Base-by-base conservation (phyloP, 2,888 invertebrate genomes). In the Tachystola acroxantha region DNA sequence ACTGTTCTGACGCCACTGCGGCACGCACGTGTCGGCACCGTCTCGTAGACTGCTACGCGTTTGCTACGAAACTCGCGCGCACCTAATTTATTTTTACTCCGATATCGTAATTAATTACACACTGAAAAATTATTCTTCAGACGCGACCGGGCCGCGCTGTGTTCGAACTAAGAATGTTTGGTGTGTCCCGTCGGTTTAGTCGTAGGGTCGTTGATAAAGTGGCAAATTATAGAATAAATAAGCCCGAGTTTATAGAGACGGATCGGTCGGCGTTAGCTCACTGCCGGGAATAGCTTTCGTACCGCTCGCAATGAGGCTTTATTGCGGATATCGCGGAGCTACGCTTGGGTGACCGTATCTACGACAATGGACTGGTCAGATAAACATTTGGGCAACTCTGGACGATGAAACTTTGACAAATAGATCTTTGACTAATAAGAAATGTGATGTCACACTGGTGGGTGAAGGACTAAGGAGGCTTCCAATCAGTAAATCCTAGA, bases 41-140 rank as follows among this genome's bases (percentile, higher is more conserved):
- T 36, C 48, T 56, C 72, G 78, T 75, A 75, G 77, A 50, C 55
- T 43, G 71, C 77, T 75, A 77, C 77, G 74, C 45, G 27, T 42
- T 24, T 49, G 71, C 76, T 75, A 75, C 79, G 79, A 57, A 38
- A 54, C 57, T 50, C 60, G 36, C 41, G 57, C 60, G 51, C 53
- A 16, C 16, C 16, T 4, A 16, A 41, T 51, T 49, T 64, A 67
- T 63, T 61, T 57, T 54, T 57, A 65, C 53, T 53, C n/a, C 44
- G 45, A 63, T 53, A 59, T 60, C 60, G 46, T 57, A 49, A 61
- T 57, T 57, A 52, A 50, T 48, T 52, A 53, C n/a, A 47, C 53
- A 61, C 68, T 65, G 57, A 57, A 50, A 46, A 16, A n/a, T n/a
- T 54, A 44, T 53, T 43, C 48, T 51, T 48, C 33, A 44, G 50